Percentiles rank a stretch among this genome's conserved stretches.
Evolutionary conservation across 2,888 invertebrate species (phyloP).

Genomic region (Plagodis pulveraria): DNA sequence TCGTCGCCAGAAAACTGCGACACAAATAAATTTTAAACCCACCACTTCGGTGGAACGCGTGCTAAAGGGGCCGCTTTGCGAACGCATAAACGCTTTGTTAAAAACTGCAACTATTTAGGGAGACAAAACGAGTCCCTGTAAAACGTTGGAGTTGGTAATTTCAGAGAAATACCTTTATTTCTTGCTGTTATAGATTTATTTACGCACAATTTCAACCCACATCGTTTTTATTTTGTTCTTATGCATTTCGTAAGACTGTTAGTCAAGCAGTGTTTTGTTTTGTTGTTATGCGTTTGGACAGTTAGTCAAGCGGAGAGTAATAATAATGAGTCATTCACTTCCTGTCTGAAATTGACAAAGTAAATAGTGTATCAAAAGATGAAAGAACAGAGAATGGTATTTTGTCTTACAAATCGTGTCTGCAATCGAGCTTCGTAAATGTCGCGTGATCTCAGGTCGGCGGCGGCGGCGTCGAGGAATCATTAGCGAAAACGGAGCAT

Average conservation of each 20-base stretch:
- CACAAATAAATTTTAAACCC: slow-evolving; percentile 83
- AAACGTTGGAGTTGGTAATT: slow-evolving; percentile 28
- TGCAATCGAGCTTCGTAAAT: slow-evolving; percentile 69
- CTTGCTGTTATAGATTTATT: neutral
- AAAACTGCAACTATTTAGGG: slow-evolving; percentile 53
- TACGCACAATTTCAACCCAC: neutral
- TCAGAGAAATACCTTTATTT: slow-evolving; percentile 6
- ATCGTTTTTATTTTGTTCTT: neutral
- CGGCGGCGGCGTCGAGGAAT: slow-evolving; percentile 57
- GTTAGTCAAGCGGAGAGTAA: neutral
- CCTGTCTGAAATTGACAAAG: slow-evolving; percentile 28
- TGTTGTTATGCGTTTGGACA: neutral
- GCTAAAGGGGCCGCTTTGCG: slow-evolving; percentile 57
- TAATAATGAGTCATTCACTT: neutral
- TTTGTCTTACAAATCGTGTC: slow-evolving; percentile 60
- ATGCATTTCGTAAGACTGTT: neutral
- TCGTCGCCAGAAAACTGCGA: slow-evolving; percentile 83
- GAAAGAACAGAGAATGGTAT: slow-evolving; percentile 44
- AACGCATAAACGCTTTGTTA: slow-evolving; percentile 65
- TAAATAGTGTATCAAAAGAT: slow-evolving; percentile 29
- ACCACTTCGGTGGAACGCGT: slow-evolving; percentile 72
- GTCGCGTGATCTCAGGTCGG: slow-evolving; percentile 61
- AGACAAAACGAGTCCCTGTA: slow-evolving; percentile 35
- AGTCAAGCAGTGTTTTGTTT: no score
- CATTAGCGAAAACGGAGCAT: slow-evolving; percentile 82